Conservation (phyloP, 2,888 invertebrate genomes). For the Subacronicta megacephala region DNA sequence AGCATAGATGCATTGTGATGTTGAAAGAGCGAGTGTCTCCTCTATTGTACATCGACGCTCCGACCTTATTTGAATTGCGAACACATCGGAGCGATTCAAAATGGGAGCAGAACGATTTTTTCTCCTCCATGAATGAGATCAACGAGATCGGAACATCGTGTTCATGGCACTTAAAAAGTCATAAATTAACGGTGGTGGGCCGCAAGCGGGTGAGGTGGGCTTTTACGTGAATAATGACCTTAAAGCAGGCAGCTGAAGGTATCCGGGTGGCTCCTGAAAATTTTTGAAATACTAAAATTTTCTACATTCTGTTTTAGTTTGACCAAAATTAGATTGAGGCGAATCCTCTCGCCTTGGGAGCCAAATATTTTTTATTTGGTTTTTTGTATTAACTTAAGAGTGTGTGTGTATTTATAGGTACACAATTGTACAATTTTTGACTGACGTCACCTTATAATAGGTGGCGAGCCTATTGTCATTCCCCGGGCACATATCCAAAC, state of each 20-base stretch:
- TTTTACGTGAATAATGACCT: conserved; percentile 74
- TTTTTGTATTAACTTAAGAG: too few species aligned
- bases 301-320: conserved; percentile 1
- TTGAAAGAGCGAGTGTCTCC: conserved; percentile 31
- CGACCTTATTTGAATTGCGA: conserved; percentile 45
- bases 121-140: conserved; percentile 64
- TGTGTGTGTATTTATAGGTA: too few species aligned
- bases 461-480: too few species aligned
- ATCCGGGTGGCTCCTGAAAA: conserved; percentile 57
- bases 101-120: conserved; percentile 59
- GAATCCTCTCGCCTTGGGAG: too few species aligned
- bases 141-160: conserved; percentile 71
- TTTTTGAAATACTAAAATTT: conserved; percentile 42
- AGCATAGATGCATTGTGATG: conserved; percentile 36
- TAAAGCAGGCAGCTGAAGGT: conserved; percentile 59
- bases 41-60: conserved; percentile 30
- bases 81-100: conserved; percentile 44
- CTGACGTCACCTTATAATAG: too few species aligned
- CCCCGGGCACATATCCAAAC: too few species aligned
- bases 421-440: too few species aligned
- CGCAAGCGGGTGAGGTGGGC: conserved; percentile 67
- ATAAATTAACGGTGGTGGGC: conserved; percentile 77
- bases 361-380: too few species aligned
- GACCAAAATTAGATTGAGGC: too few species aligned
- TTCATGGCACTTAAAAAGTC: conserved; percentile 79